Percentiles rank a stretch among this genome's conserved stretches.
These are phyloP conservation scores for Heterocephalus glaber DNA, from an alignment of 2,113 vertebrate species.

Conservation along the genomic window DNA sequence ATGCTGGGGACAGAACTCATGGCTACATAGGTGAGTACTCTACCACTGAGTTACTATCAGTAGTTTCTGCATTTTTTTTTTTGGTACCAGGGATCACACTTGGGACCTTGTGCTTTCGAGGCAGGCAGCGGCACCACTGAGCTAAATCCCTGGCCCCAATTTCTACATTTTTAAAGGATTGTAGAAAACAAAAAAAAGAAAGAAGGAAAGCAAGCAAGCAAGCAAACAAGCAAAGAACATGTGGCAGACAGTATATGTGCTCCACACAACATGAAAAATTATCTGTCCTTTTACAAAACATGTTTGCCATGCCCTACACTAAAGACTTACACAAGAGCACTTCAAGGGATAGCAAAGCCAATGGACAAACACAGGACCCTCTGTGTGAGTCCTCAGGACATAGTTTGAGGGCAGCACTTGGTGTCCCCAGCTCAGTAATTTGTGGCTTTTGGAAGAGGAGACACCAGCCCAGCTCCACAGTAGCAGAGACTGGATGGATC, in stretches of 20 bases:
- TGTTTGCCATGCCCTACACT: not conserved
- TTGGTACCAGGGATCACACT: too few species aligned
- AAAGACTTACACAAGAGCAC: not conserved
- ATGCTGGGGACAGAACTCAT: not conserved
- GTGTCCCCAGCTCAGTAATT: not conserved
- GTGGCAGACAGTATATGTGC: not conserved
- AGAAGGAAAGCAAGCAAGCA: too few species aligned
- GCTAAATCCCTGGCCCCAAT: too few species aligned
- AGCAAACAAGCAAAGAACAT: not conserved
- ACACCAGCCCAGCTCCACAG: not conserved
- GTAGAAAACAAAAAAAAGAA: not conserved
- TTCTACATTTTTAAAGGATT: not conserved
- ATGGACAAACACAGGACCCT: not conserved
- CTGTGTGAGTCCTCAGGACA: accelerated
- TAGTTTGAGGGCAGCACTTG: accelerated
- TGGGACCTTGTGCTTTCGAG: too few species aligned
- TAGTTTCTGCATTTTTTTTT: not conserved
- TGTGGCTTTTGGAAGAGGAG: not conserved
- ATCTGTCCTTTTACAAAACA: not conserved
- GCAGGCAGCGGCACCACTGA: too few species aligned
- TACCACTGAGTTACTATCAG: not conserved
- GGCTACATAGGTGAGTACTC: not conserved
- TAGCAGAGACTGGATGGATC: accelerated
- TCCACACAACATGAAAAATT: not conserved
- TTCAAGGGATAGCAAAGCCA: not conserved